phyloP scores from a whole-genome alignment of 2,797 vertebrate genomes.

The Enteromius treurensis region DNA sequence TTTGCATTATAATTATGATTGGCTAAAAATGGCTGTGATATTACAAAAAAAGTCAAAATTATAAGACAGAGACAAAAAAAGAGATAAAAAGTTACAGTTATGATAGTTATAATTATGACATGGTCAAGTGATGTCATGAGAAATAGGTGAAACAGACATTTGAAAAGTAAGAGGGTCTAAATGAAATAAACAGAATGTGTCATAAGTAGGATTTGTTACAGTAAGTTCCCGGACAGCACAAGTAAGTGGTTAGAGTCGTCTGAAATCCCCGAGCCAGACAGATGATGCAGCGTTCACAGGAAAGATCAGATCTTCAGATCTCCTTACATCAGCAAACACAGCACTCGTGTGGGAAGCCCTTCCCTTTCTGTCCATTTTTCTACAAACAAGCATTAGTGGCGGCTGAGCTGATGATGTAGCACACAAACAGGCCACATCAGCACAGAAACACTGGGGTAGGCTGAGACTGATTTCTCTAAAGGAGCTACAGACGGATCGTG shows the following conservation, averaged over 20 bases:
- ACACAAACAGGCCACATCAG: conserved; percentile 33
- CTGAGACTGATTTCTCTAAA: conserved; percentile 28
- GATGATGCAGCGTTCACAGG: conserved; percentile 2
- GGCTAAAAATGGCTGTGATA: neutral
- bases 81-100: too few relatives aligned
- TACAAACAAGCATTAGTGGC: conserved; percentile 13
- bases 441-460: neutral
- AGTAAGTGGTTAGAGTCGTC: neutral
- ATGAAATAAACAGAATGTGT: neutral
- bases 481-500: conserved; percentile 60
- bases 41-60: neutral
- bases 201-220: neutral
- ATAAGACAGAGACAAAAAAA: too few relatives aligned
- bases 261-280: conserved; percentile 2
- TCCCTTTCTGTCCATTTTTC: neutral
- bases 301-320: neutral
- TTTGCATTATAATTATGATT: neutral
- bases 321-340: conserved; percentile 1
- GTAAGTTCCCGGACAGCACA: neutral
- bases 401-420: conserved; percentile 9
- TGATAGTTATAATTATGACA: too few relatives aligned
- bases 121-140: too few relatives aligned
- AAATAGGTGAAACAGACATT: neutral
- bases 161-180: neutral
- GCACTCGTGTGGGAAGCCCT: neutral